Evolutionary conservation across 2,113 vertebrate species (phyloP), one percentile per base, ranked within the genome.

Genomic region (Pipa parva): DNA sequence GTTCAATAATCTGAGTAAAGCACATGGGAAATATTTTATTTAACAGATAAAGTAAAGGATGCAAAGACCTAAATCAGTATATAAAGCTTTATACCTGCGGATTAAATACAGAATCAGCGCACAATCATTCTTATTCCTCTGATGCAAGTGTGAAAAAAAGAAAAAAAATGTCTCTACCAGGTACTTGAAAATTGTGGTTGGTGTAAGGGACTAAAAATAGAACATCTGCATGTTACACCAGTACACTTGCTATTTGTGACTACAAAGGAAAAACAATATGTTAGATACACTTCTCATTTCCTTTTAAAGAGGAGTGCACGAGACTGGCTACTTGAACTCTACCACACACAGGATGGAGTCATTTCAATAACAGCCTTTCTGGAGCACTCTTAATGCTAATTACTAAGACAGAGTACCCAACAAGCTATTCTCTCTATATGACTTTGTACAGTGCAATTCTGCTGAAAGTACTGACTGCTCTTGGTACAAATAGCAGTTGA

Each of bases 241-340:
- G 52, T 25, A 52, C 48, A 54, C 18, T 52, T 60, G 48, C 58
- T 70, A 70, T 70, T 70, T 70, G 49, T 61, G 48, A 50, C 59
- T 51, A 52, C 45, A 60, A 37, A 69, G 46, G 65, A 70, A 70
- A 69, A 70, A 54, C 66, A 61, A 69, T 60, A 69, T 61, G 58
- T 31, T 42, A 24, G 24, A 54, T 45, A 25, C 66, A 61, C 37
- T 21, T 70, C 49, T 61, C 58, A 61, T 58, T 70, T 70, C 49
- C 66, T 70, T 61, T 54, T 7, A 36, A 31, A 26, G 18, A 33
- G 26, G 12, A 50, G 64, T 51, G 39, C 22, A 52, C 42, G 33
- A 48, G 65, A 54, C 36, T 2, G 56, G 20, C 58, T 69, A 60
- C 57, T 33, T 61, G 31, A 51, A 45, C 48, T 39, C 3, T 51